Base-by-base conservation (phyloP, 1,140 invertebrate genomes). In the Drosophila kepulauana region DNA sequence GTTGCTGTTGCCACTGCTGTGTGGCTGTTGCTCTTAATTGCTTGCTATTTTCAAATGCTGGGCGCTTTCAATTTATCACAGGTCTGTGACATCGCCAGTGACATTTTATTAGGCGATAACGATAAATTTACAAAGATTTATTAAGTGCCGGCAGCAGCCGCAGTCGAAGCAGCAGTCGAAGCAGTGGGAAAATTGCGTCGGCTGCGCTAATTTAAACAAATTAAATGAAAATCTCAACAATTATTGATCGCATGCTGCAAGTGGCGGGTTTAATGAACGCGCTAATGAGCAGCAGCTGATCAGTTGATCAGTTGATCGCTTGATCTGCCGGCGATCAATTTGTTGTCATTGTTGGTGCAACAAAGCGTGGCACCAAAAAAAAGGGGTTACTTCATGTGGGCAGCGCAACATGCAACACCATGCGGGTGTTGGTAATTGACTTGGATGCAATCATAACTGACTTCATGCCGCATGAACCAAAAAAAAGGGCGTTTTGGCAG, bases 101-200 rank as follows among this genome's bases (percentile, higher is more conserved):
- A 89, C 85, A 89, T 79, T 89, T 89, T 89, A 89, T 89, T 89
- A 82, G 85, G 62, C 69, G 85, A 89, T 89, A 89, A 89, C 85
- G 81, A 89, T 89, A 89, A 89, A 89, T 89, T 89, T 81, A 89
- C 78, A 67, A 79, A 89, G 85, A 89, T 89, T 89, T 85, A 89
- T 89, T 79, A 79, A 74, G 70, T 81, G 78, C 56, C 35, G 54
- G 51, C 67, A 54, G 67, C 54, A 43, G 2, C 28, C 6, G 33
- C 33, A 30, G 11, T 8, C 28, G 20, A 25, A 33, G 5, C 51
- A 33, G 11, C 51, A 13, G n/a, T 25, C 20, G 25, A 6, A 38
- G 13, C 73, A 75, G 75, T 72, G 57, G 61, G 82, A 77, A 86
- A 72, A 75, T 65, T 64, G 59, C 69, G 64, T 64, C 52, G 33